Evolutionary conservation across 2,888 invertebrate species (phyloP).

Genomic region (Syrphus vitripennis): DNA sequence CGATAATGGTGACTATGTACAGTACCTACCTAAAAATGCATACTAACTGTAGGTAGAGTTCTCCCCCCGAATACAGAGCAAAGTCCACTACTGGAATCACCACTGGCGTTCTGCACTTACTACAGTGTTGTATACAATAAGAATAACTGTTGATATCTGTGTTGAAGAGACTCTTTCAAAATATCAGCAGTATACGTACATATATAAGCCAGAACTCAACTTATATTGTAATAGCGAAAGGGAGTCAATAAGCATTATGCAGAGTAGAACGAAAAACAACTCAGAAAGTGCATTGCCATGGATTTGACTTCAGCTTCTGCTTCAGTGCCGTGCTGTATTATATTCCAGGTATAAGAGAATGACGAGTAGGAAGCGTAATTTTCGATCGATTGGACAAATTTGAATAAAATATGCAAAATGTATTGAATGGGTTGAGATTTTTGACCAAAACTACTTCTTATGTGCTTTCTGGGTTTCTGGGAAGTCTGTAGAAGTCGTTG

Average conservation of each 20-base stretch:
- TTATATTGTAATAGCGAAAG: slow-evolving; percentile 2
- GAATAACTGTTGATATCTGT: slow-evolving; percentile 67
- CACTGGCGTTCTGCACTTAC: slow-evolving; percentile 42
- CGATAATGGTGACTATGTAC: background rate
- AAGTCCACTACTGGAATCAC: slow-evolving; percentile 12
- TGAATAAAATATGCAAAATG: slow-evolving; percentile 70
- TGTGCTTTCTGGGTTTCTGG: slow-evolving; percentile 19
- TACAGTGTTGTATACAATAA: too few species aligned
- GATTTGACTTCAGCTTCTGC: background rate
- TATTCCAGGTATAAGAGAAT: background rate
- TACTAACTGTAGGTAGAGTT: background rate
- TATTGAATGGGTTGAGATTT: slow-evolving; percentile 23
- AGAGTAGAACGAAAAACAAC: slow-evolving; percentile 46
- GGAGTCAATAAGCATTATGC: slow-evolving; percentile 69
- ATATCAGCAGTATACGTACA: background rate
- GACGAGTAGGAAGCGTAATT: slow-evolving; percentile 62
- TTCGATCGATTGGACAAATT: slow-evolving; percentile 71
- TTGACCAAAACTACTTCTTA: slow-evolving; percentile 24
- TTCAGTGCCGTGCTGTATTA: background rate
- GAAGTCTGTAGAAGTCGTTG: slow-evolving; percentile 13
- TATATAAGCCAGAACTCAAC: background rate
- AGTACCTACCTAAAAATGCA: background rate
- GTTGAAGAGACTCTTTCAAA: slow-evolving; percentile 29
- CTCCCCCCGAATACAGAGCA: background rate
- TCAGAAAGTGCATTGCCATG: background rate